Base-by-base conservation (phyloP, 2,888 invertebrate species). In the Cryptus viduatorius region DNA sequence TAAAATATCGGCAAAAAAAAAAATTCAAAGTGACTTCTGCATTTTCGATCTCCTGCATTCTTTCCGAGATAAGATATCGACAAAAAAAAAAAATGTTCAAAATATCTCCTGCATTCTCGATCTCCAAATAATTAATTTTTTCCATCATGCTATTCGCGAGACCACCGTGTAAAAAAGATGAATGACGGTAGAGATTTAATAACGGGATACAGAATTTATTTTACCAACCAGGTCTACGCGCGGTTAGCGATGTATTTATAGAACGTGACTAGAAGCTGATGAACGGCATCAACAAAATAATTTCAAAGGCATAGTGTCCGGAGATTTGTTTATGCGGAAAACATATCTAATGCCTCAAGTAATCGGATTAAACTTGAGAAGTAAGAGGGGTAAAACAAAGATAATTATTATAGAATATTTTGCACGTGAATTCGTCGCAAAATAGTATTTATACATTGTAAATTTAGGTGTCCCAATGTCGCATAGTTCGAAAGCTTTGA, bases 221-320 rank as follows among this genome's bases (percentile, higher is more conserved):
- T 37, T 1, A 10, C n/a, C 50, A 50, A 12, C 2, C 10, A 12
- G 4, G 50, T 4, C n/a, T 12, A 50, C 37, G 37, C 37, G 37
- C 1, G 12, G 50, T 8, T n/a, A 50, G 1, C 50, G 16, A n/a
- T 16, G 50, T 50, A 16, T 50, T 16, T n/a, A 50, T 16, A 50
- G 50, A 50, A 50, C 50, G 50, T 50, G 50, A 50, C 50, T 50
- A 4, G 50, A 50, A 50, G n/a, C n/a, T 10, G n/a, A 50, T 50
- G 10, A 50, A 1, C 1, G n/a, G 50, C 16, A 50, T 50, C 50
- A 50, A 16, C 50, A 14, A n/a, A 37, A 37, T 50, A 16, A 50
- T 50, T n/a, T 12, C 0, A 50, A 50, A 16, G 50, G 3, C 8
- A n/a, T n/a, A n/a, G n/a, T n/a, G n/a, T n/a, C n/a, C n/a, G n/a